These are phyloP conservation scores for Patiria pectinifera DNA, from an alignment of 53 echinoderm and acorn worm genomes.

Conservation along the genomic window DNA sequence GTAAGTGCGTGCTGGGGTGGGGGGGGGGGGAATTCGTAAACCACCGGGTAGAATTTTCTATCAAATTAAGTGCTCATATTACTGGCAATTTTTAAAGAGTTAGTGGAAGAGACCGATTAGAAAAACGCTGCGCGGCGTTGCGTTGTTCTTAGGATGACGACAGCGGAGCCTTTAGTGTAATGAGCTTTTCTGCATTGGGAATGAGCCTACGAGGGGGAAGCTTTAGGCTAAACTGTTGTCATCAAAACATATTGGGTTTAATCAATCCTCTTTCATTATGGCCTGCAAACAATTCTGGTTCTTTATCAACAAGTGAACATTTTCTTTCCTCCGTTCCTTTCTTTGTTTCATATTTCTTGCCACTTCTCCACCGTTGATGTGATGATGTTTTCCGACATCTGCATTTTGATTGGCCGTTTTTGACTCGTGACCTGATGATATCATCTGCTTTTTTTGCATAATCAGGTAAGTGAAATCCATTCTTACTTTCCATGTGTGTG, in stretches of 20 bases:
- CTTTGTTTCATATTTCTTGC: not conserved
- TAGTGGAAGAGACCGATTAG: not conserved
- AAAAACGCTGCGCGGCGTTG: slow-evolving; percentile 19
- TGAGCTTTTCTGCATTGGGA: slow-evolving; percentile 6
- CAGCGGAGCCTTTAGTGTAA: not conserved
- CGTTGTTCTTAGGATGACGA: not conserved
- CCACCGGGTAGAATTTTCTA: slow-evolving; percentile 47
- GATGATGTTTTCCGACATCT: not conserved
- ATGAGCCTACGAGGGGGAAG: not conserved
- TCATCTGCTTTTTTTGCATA: not conserved
- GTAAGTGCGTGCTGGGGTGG: not conserved
- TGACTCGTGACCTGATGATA: slow-evolving; percentile 22
- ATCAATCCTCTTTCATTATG: no score
- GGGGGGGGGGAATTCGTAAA: not conserved
- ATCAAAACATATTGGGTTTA: no score
- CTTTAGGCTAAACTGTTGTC: no score
- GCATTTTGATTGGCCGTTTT: not conserved
- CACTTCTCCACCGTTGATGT: not conserved
- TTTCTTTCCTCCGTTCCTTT: not conserved
- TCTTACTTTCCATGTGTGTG: not conserved
- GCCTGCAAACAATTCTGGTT: not conserved
- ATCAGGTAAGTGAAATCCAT: slow-evolving; percentile 7
- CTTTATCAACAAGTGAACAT: not conserved
- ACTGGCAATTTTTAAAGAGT: slow-evolving; percentile 55
- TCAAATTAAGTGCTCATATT: slow-evolving; percentile 60